Evolutionary conservation across 2,113 vertebrate species (phyloP), one percentile per base, ranked within the genome.

Genomic region (Chitala chitala): DNA sequence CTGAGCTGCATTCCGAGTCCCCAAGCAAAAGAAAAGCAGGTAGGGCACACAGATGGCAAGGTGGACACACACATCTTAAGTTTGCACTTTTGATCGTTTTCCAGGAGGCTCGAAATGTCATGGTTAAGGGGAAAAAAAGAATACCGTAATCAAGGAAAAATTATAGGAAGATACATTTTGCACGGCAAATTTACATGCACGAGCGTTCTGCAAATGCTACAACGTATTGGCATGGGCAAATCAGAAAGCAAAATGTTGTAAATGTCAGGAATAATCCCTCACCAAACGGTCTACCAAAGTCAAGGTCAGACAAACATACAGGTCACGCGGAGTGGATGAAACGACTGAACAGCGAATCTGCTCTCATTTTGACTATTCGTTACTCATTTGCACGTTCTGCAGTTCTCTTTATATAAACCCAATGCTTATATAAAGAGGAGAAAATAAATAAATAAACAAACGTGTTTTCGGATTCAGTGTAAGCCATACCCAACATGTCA

Each of bases 311-410:
- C 33, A 63, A 63, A 63, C 38, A 15, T 36, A 38, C 59, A 36
- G 29, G 17, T 63, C n/a, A 63, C 59, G 38, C 2, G 59, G 59
- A 33, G n/a, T 63, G 29, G n/a, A 63, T 63, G 33, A 38, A 20
- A 20, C 38, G 59, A 63, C 59, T 33, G 6, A 20, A 20, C 31
- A 46, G 12, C 44, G 5, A 46, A 46, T 12, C 5, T 46, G 44
- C 12, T 46, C 31, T 63, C 33, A 63, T 63, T 20, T 63, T 63
- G n/a, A 63, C n/a, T n/a, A n/a, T n/a, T n/a, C n/a, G n/a, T n/a
- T n/a, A n/a, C n/a, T n/a, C n/a, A n/a, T n/a, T n/a, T n/a, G n/a
- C n/a, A n/a, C n/a, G n/a, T n/a, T n/a, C n/a, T n/a, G n/a, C n/a
- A n/a, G n/a, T n/a, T n/a, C n/a, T n/a, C n/a, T n/a, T n/a, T n/a